phyloP scores from a whole-genome alignment of 2,797 vertebrate species.

The Platalea minor region DNA sequence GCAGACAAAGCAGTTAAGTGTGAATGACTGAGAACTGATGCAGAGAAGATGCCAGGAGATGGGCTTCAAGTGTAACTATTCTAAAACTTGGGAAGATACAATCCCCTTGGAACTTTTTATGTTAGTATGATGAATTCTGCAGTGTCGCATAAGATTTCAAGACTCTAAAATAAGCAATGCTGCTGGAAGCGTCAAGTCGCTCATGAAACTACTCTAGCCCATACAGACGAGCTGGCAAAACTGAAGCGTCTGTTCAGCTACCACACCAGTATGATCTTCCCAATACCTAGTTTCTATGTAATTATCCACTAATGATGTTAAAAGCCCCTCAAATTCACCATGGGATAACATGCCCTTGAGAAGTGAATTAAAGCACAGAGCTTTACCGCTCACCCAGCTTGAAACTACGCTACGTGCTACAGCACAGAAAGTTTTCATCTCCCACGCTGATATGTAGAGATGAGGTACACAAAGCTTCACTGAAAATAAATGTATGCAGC shows the following conservation, averaged over 20 bases:
- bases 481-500: background rate
- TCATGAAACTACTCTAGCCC: background rate
- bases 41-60: background rate
- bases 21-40: background rate
- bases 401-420: background rate
- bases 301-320: background rate
- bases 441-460: background rate
- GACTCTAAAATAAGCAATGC: background rate
- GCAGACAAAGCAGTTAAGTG: background rate
- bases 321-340: background rate
- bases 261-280: background rate
- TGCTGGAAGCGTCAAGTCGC: background rate
- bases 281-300: background rate
- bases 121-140: background rate
- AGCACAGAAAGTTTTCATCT: background rate
- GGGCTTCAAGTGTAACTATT: background rate
- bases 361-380: background rate
- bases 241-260: background rate
- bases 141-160: fast-evolving
- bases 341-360: background rate
- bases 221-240: background rate
- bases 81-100: background rate
- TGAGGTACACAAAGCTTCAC: background rate
- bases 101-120: background rate
- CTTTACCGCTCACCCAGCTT: background rate